Evolutionary conservation across 1,140 invertebrate species (phyloP), one percentile per base, ranked within the genome.

Genomic region (Brachystomella parvula): DNA sequence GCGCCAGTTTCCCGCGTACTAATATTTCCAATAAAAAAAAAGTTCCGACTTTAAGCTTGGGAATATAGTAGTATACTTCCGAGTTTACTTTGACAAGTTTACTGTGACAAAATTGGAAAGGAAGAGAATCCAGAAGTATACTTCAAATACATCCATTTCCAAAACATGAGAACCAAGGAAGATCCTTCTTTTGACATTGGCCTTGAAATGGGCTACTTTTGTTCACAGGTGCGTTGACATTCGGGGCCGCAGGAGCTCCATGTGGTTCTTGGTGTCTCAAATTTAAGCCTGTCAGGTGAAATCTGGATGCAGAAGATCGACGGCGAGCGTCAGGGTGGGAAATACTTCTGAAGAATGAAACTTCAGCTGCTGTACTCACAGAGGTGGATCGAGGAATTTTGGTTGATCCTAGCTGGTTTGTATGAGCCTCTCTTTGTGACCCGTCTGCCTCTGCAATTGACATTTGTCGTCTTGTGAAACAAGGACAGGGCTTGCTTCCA

Each of bases 111-210:
- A n/a, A n/a, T n/a, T n/a, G n/a, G n/a, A n/a, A n/a, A n/a, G n/a
- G n/a, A n/a, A n/a, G n/a, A n/a, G n/a, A n/a, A n/a, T n/a, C n/a
- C n/a, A n/a, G n/a, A n/a, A n/a, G n/a, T 21, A 9, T 30, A 60
- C 33, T 3, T 62, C 65, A 89, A 61, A 89, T 78, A 77, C 89
- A 92, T 2, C 89, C 88, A 68, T 90, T 90, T 15, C 89, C 89
- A 89, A 89, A 91, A 73, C 89, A 91, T 0, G 87, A 89, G 74
- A 89, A 91, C 89, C 89, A 92, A 0, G 89, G 89, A 89, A 86
- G 75, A 85, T 89, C 33, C 70, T 67, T 32, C 63, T 74, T 73
- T 9, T 30, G 15, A 29, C 29, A 6, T 17, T 60, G 15, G 19
- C 6, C 6, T 60, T 60, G 28, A 15, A 21, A 6, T 30, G 6